Evolutionary conservation across 92 coral and sea anemone species (phyloP).

Genomic region (Umimayanthus kanabou): DNA sequence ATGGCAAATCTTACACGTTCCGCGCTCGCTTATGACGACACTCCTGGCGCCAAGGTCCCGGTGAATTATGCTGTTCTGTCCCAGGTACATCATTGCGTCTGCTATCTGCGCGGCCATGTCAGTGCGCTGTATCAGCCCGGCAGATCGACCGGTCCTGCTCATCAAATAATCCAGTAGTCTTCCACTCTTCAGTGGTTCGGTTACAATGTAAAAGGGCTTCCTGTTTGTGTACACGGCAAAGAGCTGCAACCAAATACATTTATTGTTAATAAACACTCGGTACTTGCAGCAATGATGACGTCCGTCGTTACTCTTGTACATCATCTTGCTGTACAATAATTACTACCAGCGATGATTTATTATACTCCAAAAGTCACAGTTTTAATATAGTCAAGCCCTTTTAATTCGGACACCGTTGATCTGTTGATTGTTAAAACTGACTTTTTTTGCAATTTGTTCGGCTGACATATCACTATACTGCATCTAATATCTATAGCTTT

Average conservation of each 20-base stretch:
- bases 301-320: not conserved
- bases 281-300: not conserved
- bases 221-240: slow-evolving; percentile 9
- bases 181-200: slow-evolving; percentile 30
- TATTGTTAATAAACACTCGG: not conserved
- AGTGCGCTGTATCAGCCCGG: slow-evolving; percentile 32
- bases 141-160: slow-evolving; percentile 29
- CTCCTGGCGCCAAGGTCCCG: slow-evolving; percentile 41
- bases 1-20: slow-evolving; percentile 22
- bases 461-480: too few relatives aligned
- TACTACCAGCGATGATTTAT: not conserved
- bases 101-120: slow-evolving; percentile 41
- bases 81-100: slow-evolving; percentile 42
- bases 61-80: slow-evolving; percentile 29
- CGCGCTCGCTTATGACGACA: slow-evolving; percentile 20
- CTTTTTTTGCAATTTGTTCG: too few relatives aligned
- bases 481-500: too few relatives aligned
- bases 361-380: too few relatives aligned
- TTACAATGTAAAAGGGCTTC: slow-evolving; percentile 32
- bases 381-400: too few relatives aligned
- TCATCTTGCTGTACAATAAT: not conserved
- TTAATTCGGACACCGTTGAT: too few relatives aligned
- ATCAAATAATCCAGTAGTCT: slow-evolving; percentile 27
- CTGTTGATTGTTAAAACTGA: too few relatives aligned
- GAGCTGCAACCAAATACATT: slow-evolving; percentile 8